These are phyloP conservation scores for Panthera tigris DNA, from an alignment of 2,113 vertebrate species.

Conservation along the genomic window DNA sequence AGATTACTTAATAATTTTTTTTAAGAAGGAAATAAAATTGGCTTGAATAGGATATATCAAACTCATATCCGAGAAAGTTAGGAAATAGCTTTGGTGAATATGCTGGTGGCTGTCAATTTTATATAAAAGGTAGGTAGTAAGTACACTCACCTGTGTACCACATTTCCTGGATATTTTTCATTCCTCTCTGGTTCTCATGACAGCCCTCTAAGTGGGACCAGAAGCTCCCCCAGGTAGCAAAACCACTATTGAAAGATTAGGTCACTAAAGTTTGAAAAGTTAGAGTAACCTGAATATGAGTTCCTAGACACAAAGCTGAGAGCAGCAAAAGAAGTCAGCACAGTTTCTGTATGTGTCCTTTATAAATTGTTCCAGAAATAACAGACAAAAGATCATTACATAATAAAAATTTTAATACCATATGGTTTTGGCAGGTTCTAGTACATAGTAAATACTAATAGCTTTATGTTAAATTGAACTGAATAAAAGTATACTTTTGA, in stretches of 20 bases:
- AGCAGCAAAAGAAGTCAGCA: neutral
- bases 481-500: conserved; percentile 37
- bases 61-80: neutral
- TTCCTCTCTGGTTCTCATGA: neutral
- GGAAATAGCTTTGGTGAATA: neutral
- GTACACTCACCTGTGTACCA: neutral
- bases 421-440: conserved; percentile 5
- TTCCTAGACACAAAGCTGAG: neutral
- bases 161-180: neutral
- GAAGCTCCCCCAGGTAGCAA: neutral
- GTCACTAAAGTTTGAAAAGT: conserved; percentile 6
- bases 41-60: neutral
- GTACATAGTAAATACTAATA: conserved; percentile 2
- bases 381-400: conserved; percentile 17
- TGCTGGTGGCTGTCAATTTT: conserved; percentile 15
- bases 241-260: neutral
- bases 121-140: neutral
- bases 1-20: neutral
- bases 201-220: neutral
- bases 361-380: conserved; percentile 25
- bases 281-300: neutral
- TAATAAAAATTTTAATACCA: conserved; percentile 44
- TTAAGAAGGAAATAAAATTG: neutral
- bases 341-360: neutral
- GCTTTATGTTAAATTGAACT: neutral